Evolutionary conservation across 2,113 vertebrate species (phyloP), one percentile per base, ranked within the genome.

Genomic region (Oncorhynchus keta): DNA sequence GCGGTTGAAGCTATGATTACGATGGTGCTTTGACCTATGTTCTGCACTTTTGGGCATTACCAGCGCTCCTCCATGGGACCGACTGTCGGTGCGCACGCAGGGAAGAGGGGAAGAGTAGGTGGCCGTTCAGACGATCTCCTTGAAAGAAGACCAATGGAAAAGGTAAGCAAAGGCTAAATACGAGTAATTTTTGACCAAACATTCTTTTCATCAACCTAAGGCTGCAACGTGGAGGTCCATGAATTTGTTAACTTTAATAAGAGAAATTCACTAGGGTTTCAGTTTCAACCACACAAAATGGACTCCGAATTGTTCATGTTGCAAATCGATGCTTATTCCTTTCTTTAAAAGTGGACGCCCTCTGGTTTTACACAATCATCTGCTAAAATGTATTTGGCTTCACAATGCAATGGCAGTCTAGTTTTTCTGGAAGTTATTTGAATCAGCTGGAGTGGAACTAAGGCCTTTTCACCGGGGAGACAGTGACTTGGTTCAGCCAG

Each of bases 1-100:
- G 48, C 24, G 16, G 45, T 51, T 71, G 12, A 24, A 51, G 16
- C 13, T 49, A 1, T 68, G 30, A 22, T 65, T 61, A 59, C 11
- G 18, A 1, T 67, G 9, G 4, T 68, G 22, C 26, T 11, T 11
- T 79, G 62, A 6, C 45, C 22, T 16, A 16, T 49, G 8, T 7
- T 45, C 62, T 28, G 2, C 35, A 45, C 5, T 66, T 20, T 68
- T 55, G 30, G 28, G 11, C 57, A 20, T 61, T 32, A 55, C 59
- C 73, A 94, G 93, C 90, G 93, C 3, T 93, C 93, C 0, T 94
- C 93, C 0, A 83, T 94, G 88, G 92, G 85, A 1, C 86, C 82
- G 0, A 35, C 11, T 0, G 61, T 76, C 0, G 57, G 81, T 0
- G 13, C 71, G 22, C 39, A 75, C 0, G 51, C 51, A 0, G 76